Evolutionary conservation across 1,140 invertebrate species (phyloP), one percentile per base, ranked within the genome.

Genomic region (Lamellibrachia luymesi): DNA sequence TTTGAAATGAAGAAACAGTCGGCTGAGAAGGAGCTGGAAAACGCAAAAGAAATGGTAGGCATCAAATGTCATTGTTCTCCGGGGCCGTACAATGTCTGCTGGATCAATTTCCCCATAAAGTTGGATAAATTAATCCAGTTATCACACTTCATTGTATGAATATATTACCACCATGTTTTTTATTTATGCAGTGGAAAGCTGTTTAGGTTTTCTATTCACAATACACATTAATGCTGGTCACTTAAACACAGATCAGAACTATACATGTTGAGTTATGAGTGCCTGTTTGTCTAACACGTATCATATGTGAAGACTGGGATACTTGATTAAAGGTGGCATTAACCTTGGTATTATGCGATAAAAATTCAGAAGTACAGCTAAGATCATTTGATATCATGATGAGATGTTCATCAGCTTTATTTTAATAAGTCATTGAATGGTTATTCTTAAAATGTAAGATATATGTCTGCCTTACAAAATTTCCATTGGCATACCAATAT

Each of bases 1-100:
- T 99, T 98, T 96, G 97, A 98, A 93, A 97, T 98, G 93, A 99
- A 99, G 96, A 98, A 98, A 95, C 96, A 97, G 92, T 96, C 97
- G 50, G 98, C 98, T 0, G 98, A 99, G 95, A 97, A 98, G 94
- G 98, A 99, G 95, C 96, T 99, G 5, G 97, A 98, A 95, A 97
- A 97, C 95, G 98, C 98, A 0, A 97, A 98, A 94, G 98, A 99
- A 96, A 98, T 98, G 93, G 98, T 98, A 22, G 64, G 64, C 25
- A 22, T 80, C 64, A 80, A 22, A 80, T 22, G 13, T 80, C 64
- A 80, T 22, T 80, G 17, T 56, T 56, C 52, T 13, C 52, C 13
- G 52, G 52, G 13, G 52, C 1, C 64, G 4, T 80, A 22, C 64
- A 8, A 80, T 17, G 13, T 80, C 5, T 80, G 17, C 64, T 80